Evolutionary conservation across 2,113 vertebrate genomes (phyloP), one percentile per base, ranked within the genome.

Genomic region (Corythornis cristatus): DNA sequence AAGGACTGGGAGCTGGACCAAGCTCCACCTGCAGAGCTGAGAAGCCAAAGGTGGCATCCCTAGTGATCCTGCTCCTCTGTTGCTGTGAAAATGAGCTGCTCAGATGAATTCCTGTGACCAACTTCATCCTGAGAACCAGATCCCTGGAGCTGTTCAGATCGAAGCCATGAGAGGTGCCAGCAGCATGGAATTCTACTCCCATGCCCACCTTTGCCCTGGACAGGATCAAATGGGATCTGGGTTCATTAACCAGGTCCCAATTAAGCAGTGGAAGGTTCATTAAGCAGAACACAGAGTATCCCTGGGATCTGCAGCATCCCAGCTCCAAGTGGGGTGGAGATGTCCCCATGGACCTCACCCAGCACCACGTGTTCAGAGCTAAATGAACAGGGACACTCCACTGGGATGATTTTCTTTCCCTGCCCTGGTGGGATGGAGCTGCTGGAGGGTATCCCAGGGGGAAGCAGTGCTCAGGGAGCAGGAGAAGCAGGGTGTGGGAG

Each of bases 281-380:
- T 60, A 79, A 79, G 79, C 67, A 61, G 72, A 66, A 66, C 51
- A 12, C 8, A n/a, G 68, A n/a, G 21, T 11, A 12, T 40, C 65
- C 45, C 71, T 82, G 73, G 46, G 68, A 80, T 57, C 76, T 83
- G 72, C 80, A 93, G 83, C 60, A 25, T 77, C 90, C 80, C 58
- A 33, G 74, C 61, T 61, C 56, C 37, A 7, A 26, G 77, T 60
- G n/a, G 33, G 76, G 88, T 53, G 33, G 43, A 50, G 68, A 17
- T 81, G 16, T 26, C 42, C 28, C 77, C 72, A 5, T 51, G 60
- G 62, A 6, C 35, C 72, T 5, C 9, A 33, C 57, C 16, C 31
- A 53, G 3, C 50, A 42, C 28, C 28, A 7, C 15, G 37, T 14
- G 25, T 42, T 65, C 48, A 18, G 35, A 43, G 5, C 43, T 56